phyloP scores from a whole-genome alignment of 2,888 invertebrate species.

The Exephanes ischioxanthus region DNA sequence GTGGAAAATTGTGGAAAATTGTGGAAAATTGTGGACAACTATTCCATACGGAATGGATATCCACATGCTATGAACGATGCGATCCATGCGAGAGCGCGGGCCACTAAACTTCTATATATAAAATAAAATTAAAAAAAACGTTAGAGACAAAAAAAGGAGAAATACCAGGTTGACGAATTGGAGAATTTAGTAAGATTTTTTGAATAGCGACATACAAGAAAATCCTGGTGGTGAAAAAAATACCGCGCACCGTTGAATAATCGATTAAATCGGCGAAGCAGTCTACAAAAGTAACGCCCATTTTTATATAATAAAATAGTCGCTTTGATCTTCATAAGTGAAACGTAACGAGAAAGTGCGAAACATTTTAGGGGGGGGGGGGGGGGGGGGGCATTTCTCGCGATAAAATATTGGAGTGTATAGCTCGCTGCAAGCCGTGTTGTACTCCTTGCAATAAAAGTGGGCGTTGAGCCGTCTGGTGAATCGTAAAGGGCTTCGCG shows the following conservation, averaged over 20 bases:
- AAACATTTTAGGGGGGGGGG: too few relatives aligned
- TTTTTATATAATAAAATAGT: not conserved
- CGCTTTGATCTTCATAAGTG: slow-evolving; percentile 19
- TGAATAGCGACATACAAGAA: not conserved
- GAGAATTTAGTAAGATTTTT: not conserved
- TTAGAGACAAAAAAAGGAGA: too few relatives aligned
- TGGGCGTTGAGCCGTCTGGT: not conserved
- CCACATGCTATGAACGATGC: too few relatives aligned
- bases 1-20: too few relatives aligned
- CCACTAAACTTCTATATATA: too few relatives aligned
- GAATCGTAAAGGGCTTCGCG: slow-evolving; percentile 21
- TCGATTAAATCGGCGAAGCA: not conserved
- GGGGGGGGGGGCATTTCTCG: not conserved
- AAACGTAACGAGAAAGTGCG: slow-evolving; percentile 15
- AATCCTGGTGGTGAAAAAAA: not conserved
- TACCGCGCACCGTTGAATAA: not conserved
- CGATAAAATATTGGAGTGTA: not conserved
- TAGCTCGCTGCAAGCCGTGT: slow-evolving; percentile 9
- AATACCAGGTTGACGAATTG: not conserved
- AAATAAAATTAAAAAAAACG: too few relatives aligned
- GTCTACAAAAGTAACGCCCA: not conserved
- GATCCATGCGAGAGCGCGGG: too few relatives aligned
- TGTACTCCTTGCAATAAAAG: slow-evolving; percentile 4
- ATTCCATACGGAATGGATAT: too few relatives aligned
- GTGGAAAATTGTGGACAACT: too few relatives aligned